Evolutionary conservation across 2,888 invertebrate species (phyloP).

Genomic region (Agonopterix heracliana): DNA sequence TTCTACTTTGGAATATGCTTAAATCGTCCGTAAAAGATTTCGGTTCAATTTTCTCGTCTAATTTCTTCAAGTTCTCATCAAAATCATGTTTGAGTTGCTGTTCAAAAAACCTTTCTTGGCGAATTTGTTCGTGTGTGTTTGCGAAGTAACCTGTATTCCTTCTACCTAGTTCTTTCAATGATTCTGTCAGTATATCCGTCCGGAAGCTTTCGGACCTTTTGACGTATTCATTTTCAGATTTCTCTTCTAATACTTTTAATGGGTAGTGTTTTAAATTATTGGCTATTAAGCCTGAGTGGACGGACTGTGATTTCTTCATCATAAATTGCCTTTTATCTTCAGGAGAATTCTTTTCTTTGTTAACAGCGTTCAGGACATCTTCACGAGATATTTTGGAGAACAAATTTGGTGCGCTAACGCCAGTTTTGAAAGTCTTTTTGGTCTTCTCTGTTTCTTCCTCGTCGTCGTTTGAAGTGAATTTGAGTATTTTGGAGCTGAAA

Average conservation of each 20-base stretch:
- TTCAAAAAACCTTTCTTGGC: conserved; percentile 77
- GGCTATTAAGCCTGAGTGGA: conserved; percentile 59
- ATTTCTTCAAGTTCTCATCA: conserved; percentile 57
- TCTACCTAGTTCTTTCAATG: conserved; percentile 42
- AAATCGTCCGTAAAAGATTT: conserved; percentile 49
- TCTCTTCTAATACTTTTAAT: conserved; percentile 71
- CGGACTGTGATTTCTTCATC: conserved; percentile 66
- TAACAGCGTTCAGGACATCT: conserved; percentile 34
- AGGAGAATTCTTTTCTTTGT: conserved; percentile 26
- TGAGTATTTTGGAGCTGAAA: conserved; percentile 62
- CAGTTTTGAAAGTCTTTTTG: conserved; percentile 48
- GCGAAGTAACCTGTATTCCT: conserved; percentile 77
- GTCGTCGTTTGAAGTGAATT: conserved; percentile 50
- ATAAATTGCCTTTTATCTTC: conserved; percentile 47
- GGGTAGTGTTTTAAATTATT: conserved; percentile 48
- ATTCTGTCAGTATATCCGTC: conserved; percentile 56
- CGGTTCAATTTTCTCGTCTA: conserved; percentile 44
- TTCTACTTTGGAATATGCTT: conserved; percentile 48
- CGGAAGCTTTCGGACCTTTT: conserved; percentile 51
- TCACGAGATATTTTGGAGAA: conserved; percentile 56
- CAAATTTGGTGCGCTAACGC: conserved; percentile 58
- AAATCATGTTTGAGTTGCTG: conserved; percentile 66
- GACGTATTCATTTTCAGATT: conserved; percentile 46
- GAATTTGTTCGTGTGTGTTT: conserved; percentile 80
- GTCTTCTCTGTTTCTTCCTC: conserved; percentile 53